These are phyloP conservation scores for Ceratina calcarata DNA, from an alignment of 1,140 invertebrate species.

Conservation along the genomic window DNA sequence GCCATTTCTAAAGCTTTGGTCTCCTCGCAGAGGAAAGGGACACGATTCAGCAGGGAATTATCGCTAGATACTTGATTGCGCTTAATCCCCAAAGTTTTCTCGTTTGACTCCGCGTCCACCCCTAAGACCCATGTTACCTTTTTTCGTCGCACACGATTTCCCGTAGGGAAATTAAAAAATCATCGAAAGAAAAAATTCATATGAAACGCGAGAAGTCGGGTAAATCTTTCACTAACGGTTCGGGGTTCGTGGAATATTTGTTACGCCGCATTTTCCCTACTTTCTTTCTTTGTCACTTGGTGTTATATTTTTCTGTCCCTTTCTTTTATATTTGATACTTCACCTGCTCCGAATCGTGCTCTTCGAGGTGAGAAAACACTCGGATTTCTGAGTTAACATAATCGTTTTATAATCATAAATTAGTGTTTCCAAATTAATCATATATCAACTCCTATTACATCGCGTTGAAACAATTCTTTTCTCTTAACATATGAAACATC, in stretches of 20 bases:
- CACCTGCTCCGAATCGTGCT: neutral
- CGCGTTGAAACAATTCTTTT: too few species aligned
- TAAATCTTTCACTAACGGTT: slow-evolving; percentile 59
- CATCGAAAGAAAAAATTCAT: slow-evolving; percentile 53
- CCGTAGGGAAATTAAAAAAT: slow-evolving; percentile 54
- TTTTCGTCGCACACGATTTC: slow-evolving; percentile 35
- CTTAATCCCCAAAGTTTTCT: slow-evolving; percentile 67
- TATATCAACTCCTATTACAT: too few species aligned
- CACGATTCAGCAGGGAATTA: slow-evolving; percentile 62
- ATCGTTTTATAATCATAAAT: too few species aligned
- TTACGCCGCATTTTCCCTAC: slow-evolving; percentile 14
- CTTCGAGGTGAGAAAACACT: too few species aligned
- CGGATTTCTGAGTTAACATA: too few species aligned
- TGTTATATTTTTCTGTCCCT: neutral
- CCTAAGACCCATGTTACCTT: slow-evolving; percentile 29
- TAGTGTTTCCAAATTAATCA: too few species aligned
- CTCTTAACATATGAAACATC: too few species aligned
- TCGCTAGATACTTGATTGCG: slow-evolving; percentile 62
- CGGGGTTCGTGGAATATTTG: slow-evolving; percentile 54
- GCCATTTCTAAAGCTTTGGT: slow-evolving; percentile 35
- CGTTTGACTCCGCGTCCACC: slow-evolving; percentile 57
- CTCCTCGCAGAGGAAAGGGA: neutral
- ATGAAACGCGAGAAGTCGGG: slow-evolving; percentile 51
- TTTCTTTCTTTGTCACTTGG: neutral
- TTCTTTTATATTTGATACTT: neutral